phyloP scores from a whole-genome alignment of 2,797 vertebrate genomes.

The Triplophysa yarkandensis region DNA sequence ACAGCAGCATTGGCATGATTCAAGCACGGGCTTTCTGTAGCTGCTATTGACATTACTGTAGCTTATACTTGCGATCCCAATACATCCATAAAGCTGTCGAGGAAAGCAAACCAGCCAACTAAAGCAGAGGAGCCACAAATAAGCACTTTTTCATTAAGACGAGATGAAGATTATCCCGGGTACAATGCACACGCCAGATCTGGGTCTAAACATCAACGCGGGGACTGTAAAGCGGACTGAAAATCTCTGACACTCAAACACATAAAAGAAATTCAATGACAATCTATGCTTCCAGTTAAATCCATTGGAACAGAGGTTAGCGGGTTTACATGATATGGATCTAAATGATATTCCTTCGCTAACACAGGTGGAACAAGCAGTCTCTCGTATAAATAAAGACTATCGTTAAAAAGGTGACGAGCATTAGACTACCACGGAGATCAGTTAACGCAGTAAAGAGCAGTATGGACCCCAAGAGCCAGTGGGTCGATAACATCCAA shows the following conservation, averaged over 20 bases:
- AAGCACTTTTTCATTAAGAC: conserved; percentile 2
- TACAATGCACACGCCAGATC: background rate
- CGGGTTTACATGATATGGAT: conserved; percentile 6
- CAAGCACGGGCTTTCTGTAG: background rate
- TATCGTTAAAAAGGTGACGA: background rate
- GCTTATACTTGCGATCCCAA: conserved; percentile 4
- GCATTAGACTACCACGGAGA: background rate
- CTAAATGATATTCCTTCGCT: conserved; percentile 2
- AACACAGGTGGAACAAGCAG: conserved; percentile 1
- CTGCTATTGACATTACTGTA: conserved; percentile 9
- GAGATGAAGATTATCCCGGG: conserved; percentile 15
- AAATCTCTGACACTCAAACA: conserved; percentile 27
- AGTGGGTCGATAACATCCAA: conserved; percentile 29
- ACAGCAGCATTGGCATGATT: background rate
- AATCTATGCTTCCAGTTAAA: conserved; percentile 8
- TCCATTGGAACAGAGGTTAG: conserved; percentile 12
- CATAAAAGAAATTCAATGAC: conserved; percentile 16
- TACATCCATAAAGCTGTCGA: conserved; percentile 4
- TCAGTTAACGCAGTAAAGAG: conserved; percentile 14
- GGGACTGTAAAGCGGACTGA: background rate
- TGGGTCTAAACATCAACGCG: conserved; percentile 8
- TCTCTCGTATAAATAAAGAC: background rate
- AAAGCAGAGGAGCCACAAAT: conserved; percentile 14
- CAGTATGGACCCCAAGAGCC: conserved; percentile 1
- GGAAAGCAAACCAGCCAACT: conserved; percentile 21